These are phyloP conservation scores for Patiria miniata DNA, from an alignment of 35 echinoderm and acorn worm species.

Conservation along the genomic window DNA sequence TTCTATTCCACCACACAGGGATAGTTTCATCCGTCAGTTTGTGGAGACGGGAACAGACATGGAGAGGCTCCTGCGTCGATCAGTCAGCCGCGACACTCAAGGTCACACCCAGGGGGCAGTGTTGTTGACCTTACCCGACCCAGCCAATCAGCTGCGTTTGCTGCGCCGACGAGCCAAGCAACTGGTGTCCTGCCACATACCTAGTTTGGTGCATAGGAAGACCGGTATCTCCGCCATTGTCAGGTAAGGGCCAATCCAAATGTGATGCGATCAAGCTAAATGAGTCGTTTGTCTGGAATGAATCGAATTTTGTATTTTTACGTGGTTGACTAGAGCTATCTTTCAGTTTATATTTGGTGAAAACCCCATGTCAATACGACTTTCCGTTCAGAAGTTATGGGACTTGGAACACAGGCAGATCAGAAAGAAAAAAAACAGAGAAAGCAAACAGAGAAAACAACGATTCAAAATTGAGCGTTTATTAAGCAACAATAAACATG, in stretches of 20 bases:
- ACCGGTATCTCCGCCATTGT: slow-evolving; percentile 84
- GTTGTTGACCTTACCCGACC: slow-evolving; percentile 33
- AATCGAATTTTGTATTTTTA: no score
- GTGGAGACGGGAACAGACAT: slow-evolving; percentile 91
- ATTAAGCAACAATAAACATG: no score
- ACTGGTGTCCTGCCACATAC: slow-evolving; percentile 53
- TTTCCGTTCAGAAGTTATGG: no score
- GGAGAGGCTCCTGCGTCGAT: slow-evolving; percentile 80
- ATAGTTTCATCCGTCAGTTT: slow-evolving; percentile 98
- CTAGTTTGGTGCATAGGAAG: slow-evolving; percentile 79
- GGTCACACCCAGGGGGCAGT: slow-evolving; percentile 24
- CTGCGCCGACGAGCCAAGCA: slow-evolving; percentile 55
- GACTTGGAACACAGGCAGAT: no score
- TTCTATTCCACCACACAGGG: slow-evolving; percentile 36
- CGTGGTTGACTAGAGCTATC: no score
- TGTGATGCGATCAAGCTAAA: no score
- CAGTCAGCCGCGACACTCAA: slow-evolving; percentile 61
- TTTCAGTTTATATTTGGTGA: no score
- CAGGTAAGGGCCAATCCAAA: slow-evolving; percentile 49
- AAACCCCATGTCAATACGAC: no score
- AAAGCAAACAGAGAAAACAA: no score
- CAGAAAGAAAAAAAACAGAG: no score
- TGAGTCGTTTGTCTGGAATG: no score
- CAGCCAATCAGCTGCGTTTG: slow-evolving; percentile 69
- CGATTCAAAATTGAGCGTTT: no score